Evolutionary conservation across 2,797 vertebrate species (phyloP), one percentile per base, ranked within the genome.

Genomic region (Gouania willdenowi): DNA sequence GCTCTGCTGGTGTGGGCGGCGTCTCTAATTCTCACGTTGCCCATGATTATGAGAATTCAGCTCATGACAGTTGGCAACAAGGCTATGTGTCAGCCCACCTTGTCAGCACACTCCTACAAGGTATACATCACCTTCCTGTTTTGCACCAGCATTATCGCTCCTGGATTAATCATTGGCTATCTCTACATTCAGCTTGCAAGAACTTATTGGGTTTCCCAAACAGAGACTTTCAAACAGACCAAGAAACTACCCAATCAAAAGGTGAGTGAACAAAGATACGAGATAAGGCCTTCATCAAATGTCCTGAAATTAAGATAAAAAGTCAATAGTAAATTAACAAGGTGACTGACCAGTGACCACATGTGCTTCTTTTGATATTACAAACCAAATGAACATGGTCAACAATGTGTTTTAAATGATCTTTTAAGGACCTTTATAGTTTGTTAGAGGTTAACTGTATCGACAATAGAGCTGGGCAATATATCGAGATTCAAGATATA

Each of bases 161-260:
- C 94, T 0, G 94, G 94, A 7, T 75, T 96, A 26, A 80, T 96
- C 55, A 95, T 96, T 1, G 92, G 92, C 6, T 94, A 91, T 64
- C 89, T 95, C 10, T 96, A 95, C 53, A 89, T 92, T 40, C 82
- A 91, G 48, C 71, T 96, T 5, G 94, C 93, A 0, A 86, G 80
- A 35, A 91, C 92, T 1, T 96, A 96, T 39, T 94, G 92, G 94
- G 66, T 94, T 56, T 94, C 93, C 0, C 93, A 95, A 80, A 94
- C 91, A 0, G 89, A 90, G 3, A 92, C 89, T 27, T 92, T 94
- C 82, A 93, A 93, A 59, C 90, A 91, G 69, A 94, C 91, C 43
- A 94, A 93, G 58, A 76, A 91, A 57, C 80, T 93, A 12, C 92
- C 92, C 0, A 95, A 95, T 44, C 91, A 95, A 62, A 95, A 95